Evolutionary conservation across 2,797 vertebrate genomes (phyloP).

Genomic region (Melanotaenia parkinsoni): DNA sequence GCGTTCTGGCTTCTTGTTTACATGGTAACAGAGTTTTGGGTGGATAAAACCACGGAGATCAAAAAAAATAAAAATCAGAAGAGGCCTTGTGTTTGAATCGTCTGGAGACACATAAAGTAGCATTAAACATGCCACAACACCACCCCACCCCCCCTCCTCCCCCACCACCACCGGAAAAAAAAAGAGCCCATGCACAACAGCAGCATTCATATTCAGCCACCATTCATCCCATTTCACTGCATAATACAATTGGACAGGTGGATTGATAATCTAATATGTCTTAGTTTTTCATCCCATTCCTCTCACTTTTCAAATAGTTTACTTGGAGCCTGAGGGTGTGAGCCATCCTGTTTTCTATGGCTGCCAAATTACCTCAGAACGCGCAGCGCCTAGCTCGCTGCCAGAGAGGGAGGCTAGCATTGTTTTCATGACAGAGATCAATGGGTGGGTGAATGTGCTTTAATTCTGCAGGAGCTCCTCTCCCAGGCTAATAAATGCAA

Average conservation of each 20-base stretch:
- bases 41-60: too few species aligned
- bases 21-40: too few species aligned
- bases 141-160: slow-evolving; percentile 3
- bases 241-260: slow-evolving; percentile 74
- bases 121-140: slow-evolving; percentile 64
- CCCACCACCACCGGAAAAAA: neutral
- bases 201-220: slow-evolving; percentile 61
- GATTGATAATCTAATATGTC: slow-evolving; percentile 81
- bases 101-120: slow-evolving; percentile 43
- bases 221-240: slow-evolving; percentile 57
- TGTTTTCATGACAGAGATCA: slow-evolving; percentile 89
- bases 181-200: slow-evolving; percentile 43
- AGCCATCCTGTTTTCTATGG: slow-evolving; percentile 78
- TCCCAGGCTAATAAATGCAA: slow-evolving; percentile 89
- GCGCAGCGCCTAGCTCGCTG: slow-evolving; percentile 74
- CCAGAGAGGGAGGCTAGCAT: slow-evolving; percentile 82
- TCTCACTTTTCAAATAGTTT: slow-evolving; percentile 81
- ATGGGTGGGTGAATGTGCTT: slow-evolving; percentile 86
- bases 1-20: too few species aligned
- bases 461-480: slow-evolving; percentile 86
- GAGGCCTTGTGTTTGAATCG: slow-evolving; percentile 38
- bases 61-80: slow-evolving; percentile 7
- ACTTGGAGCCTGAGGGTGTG: slow-evolving; percentile 75
- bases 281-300: slow-evolving; percentile 62
- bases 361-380: slow-evolving; percentile 79